Conservation (phyloP, 2,797 vertebrate genomes). For the Serranus cabrilla region DNA sequence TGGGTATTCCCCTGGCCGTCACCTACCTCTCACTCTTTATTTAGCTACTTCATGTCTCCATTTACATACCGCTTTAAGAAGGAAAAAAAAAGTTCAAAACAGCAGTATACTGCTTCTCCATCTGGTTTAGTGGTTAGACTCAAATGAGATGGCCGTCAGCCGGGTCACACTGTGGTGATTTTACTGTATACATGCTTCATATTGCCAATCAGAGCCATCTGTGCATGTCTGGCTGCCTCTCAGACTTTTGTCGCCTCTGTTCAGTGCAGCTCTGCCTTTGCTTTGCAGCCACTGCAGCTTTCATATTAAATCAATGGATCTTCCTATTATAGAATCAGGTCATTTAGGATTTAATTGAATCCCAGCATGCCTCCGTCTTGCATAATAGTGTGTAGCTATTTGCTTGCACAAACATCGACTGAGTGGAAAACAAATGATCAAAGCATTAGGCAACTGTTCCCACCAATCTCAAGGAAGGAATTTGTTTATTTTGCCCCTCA, state of each 20-base stretch:
- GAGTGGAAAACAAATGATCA: slow-evolving; percentile 68
- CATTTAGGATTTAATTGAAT: slow-evolving; percentile 77
- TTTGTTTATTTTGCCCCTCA: slow-evolving; percentile 70
- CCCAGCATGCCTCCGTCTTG: slow-evolving; percentile 69
- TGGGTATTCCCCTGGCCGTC: slow-evolving; percentile 80
- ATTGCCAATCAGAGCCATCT: slow-evolving; percentile 67
- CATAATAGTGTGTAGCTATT: slow-evolving; percentile 71
- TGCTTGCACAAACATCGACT: slow-evolving; percentile 64
- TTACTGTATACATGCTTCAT: slow-evolving; percentile 61
- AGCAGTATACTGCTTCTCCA: slow-evolving; percentile 35
- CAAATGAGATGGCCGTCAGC: slow-evolving; percentile 37
- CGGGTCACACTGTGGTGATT: slow-evolving; percentile 61
- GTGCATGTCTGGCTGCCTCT: slow-evolving; percentile 62
- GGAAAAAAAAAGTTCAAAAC: slow-evolving; percentile 18
- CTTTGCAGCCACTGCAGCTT: slow-evolving; percentile 42
- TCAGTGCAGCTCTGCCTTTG: slow-evolving; percentile 22
- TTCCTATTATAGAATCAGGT: slow-evolving; percentile 68
- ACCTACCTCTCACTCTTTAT: slow-evolving; percentile 69
- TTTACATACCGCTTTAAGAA: slow-evolving; percentile 40
- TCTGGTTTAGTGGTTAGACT: slow-evolving; percentile 52
- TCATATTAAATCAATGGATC: slow-evolving; percentile 43
- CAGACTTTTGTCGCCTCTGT: slow-evolving; percentile 52
- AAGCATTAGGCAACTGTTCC: slow-evolving; percentile 69
- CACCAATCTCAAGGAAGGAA: slow-evolving; percentile 68
- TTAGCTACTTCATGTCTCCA: slow-evolving; percentile 67